Base-by-base conservation (phyloP, 2,888 invertebrate species). In the Phyllotreta cruciferae region DNA sequence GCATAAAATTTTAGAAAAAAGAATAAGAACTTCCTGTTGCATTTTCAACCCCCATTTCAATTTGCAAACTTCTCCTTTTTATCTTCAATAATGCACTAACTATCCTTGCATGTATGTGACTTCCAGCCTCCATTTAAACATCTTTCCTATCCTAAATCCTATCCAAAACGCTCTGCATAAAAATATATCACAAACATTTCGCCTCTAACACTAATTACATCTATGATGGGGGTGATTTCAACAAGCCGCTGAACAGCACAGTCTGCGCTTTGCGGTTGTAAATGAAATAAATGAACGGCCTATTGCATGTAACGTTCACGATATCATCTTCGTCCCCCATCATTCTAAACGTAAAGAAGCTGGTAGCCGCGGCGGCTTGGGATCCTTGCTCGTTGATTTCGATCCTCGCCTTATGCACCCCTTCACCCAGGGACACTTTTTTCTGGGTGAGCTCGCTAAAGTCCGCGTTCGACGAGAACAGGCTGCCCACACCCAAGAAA, bases 361-460 rank as follows among this genome's bases (percentile, higher is more conserved):
- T 91, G 0, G 94, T 93, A 1, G 94, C 92, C 0, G 94, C 94
- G 0, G 94, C 90, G 0, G 95, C 95, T 55, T 90, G 90, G 1
- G 94, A 91, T 38, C 94, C 92, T 75, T 93, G 88, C 80, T 95
- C 94, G 71, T 91, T 90, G 8, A 93, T 85, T 73, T 91, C 90
- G 63, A 96, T 90, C 81, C 90, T 91, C 41, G 94, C 93, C 74
- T 93, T 91, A 80, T 96, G 95, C 7, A 85, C 80, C 3, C 86
- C 86, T 44, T 83, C 83, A 52, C 84, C 85, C n/a, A 88, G 80
- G 13, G 82, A 79, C n/a, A 84, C 66, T 62, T 74, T 74, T 67
- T 82, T 80, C 5, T 78, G 81, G 35, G 85, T 81, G 70, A 88
- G 83, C 24, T 83, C 82, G 9, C 83, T 82, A 62, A 88, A 82